Base-by-base conservation (phyloP, 2,113 vertebrate species). In the Indri indri region DNA sequence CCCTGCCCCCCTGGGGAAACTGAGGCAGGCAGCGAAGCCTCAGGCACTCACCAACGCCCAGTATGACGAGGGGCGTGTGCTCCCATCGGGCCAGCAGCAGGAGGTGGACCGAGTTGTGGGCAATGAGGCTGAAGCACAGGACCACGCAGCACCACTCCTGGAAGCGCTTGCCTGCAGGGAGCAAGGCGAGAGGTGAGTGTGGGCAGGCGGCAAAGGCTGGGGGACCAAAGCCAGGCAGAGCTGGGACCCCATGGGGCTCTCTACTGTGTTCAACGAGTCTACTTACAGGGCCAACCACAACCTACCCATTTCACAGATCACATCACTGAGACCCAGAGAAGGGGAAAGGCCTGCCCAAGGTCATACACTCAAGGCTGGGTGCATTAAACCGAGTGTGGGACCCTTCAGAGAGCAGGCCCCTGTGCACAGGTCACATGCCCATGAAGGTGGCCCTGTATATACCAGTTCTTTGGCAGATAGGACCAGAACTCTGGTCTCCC, bases 91-190 rank as follows among this genome's bases (percentile, higher is more conserved):
- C 98, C 97, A 99, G 99, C 97, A 99, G 98, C 97, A 99, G 98
- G 45, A 99, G 99, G 97, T 99, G 99, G 98, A 99, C 98, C 97
- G 99, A 98, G 96, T 99, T 99, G 98, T 99, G 99, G 98, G 99
- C 98, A 94, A 99, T 99, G 95, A 99, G 99, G 97, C 99, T 98
- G 98, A 99, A 99, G 99, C 99, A 99, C 59, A 99, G 98, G 97
- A 99, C 34, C 86, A 99, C 99, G 66, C 99, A 99, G 65, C 99
- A 98, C 99, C 99, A 99, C 98, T 99, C 99, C 97, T 99, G 99
- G 96, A 99, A 98, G 90, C 99, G 98, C 98, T 99, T 99, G 96
- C 99, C 99, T 99, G 98, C 8, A 61, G 76, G 52, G 34, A 84
- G 88, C 90, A 68, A 77, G 52, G 47, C 22, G 7, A 12, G 3